Base-by-base conservation (phyloP, 2,797 vertebrate species). In the Delichon dasypus region DNA sequence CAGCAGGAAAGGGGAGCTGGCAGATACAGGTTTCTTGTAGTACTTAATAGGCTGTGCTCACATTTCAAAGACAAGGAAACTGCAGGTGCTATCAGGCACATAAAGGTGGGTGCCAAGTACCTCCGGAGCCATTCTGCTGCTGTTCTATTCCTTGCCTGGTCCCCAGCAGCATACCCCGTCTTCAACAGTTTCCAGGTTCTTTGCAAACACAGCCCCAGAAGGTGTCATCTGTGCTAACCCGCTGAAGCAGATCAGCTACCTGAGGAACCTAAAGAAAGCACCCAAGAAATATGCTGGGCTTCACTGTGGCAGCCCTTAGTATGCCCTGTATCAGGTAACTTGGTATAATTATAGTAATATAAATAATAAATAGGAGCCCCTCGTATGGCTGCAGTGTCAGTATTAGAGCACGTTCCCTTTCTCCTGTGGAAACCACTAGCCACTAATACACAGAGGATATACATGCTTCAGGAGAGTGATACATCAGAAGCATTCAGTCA, bases 361-460 rank as follows among this genome's bases (percentile, higher is more conserved):
- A 77, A 93, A 93, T 70, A 92, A 88, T 71, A 71, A 90, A 89
- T 85, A 85, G 53, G 22, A 36, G 74, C 73, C 62, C 13, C 16
- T 66, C 18, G 13, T 36, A 40, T 7, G n/a, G 66, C 79, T 86
- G 53, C 70, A 70, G 47, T 38, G 47, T 70, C n/a, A 87, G 40
- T 67, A 34, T 73, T 85, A 48, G 8, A 73, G 25, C 40, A 82
- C 5, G 1, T 16, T 88, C 58, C 50, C 54, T 30, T 60, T 57
- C 61, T 85, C n/a, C 55, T 30, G 29, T 53, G 60, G 47, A 82
- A 88, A 70, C 40, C 42, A n/a, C 40, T 38, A 19, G 27, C 44
- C 81, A 19, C 61, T 60, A 50, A 66, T 38, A 38, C 21, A 55
- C 30, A 74, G 30, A 86, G 7, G 10, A 71, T 34, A 42, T 3